Base-by-base conservation (phyloP, 2,888 invertebrate species). In the Drosophila infuscata region DNA sequence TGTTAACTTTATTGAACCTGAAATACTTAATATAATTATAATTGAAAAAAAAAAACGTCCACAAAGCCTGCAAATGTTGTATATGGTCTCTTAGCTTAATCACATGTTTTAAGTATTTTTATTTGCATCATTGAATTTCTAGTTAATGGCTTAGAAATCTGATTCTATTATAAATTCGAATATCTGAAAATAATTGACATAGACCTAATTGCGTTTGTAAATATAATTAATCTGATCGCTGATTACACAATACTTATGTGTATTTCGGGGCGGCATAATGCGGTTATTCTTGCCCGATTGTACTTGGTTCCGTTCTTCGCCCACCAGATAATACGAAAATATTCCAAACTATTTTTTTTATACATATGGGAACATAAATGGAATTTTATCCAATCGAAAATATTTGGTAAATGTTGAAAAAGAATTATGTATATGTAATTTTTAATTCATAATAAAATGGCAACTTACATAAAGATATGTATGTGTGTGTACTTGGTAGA, bases 231-330 rank as follows among this genome's bases (percentile, higher is more conserved):
- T 46, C 46, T 48, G 38, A 58, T 56, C 59, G 25, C 48, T 25
- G 60, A 58, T 74, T 73, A 72, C 41, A 66, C 61, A 79, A 76
- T 68, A 60, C 59, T 70, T 54, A 58, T 74, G 41, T 53, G 58
- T 58, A 59, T 62, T 77, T 60, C 59, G 64, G 54, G 60, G 64
- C 57, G 64, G 29, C 62, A 43, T 49, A 33, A 70, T 57, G 25
- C 25, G 25, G 2, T 25, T 25, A 25, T 25, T 25, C 25, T 25
- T 25, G 25, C 3, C 2, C 25, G 25, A 25, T 25, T 25, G 25
- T 25, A 25, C 2, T 25, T 25, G 25, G 25, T 25, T 25, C 25
- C 25, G 25, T 25, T 1, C 25, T 25, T 25, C 25, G 25, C 25
- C 25, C 25, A 25, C 25, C 25, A 25, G 25, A 25, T 25, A 25